phyloP scores from a whole-genome alignment of 2,113 vertebrate species.

The Arenaria interpres region DNA sequence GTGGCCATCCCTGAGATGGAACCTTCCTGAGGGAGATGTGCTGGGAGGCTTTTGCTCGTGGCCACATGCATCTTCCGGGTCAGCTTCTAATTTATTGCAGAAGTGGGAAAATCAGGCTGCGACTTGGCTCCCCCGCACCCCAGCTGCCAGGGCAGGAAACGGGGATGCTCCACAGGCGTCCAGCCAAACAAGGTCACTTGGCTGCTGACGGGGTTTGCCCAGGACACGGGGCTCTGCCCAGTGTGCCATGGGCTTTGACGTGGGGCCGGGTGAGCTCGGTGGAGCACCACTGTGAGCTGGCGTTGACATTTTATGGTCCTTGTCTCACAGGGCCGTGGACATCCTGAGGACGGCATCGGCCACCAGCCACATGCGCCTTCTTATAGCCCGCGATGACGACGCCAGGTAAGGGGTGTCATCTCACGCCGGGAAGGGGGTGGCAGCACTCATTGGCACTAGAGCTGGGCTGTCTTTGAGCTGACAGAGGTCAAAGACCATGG shows the following conservation, averaged over 20 bases:
- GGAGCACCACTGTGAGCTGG: fast-evolving
- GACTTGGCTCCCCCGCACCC: fast-evolving
- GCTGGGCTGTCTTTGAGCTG: not conserved
- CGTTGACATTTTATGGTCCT: fast-evolving
- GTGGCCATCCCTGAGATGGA: not conserved
- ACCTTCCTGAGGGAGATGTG: not conserved
- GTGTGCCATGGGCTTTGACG: not conserved
- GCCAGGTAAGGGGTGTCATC: constrained; percentile 75
- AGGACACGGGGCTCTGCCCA: not conserved
- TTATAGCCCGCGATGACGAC: constrained; percentile 87
- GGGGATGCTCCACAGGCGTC: not conserved
- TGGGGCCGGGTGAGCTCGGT: fast-evolving
- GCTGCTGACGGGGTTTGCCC: not conserved
- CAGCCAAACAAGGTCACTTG: not conserved
- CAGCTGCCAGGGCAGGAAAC: not conserved
- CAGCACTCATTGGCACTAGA: fast-evolving
- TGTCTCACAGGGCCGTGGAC: constrained; percentile 83
- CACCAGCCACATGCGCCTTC: constrained; percentile 89
- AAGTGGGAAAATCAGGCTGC: not conserved
- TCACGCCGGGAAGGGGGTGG: fast-evolving
- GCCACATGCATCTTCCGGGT: not conserved
- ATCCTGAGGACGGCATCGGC: constrained; percentile 85
- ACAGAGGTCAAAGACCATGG: fast-evolving
- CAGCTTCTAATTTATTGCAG: not conserved
- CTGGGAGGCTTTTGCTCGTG: not conserved